Base-by-base conservation (phyloP, 1,140 invertebrate genomes). In the Drosophila parabipectinata region DNA sequence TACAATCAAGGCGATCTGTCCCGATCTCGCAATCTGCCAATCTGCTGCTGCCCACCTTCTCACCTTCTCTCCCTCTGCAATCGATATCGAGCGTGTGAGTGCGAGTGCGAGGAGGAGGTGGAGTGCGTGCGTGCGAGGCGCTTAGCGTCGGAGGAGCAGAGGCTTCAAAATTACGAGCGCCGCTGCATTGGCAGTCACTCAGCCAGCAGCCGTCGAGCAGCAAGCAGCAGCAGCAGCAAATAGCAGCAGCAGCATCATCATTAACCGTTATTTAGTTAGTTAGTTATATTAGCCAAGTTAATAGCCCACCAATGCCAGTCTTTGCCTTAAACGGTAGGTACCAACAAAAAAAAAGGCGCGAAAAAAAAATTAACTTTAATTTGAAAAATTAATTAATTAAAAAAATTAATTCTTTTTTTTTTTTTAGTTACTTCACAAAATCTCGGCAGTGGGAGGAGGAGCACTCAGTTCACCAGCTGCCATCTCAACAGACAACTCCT, bases 251-350 rank as follows among this genome's bases (percentile, higher is more conserved):
- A 37, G 34, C 34, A 10, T 10, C 10, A 12, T 3, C 9, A 37
- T 12, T 37, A n/a, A 37, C 34, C 34, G 34, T 37, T 37, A 37
- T 12, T 37, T 37, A 37, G 59, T 39, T 18, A 64, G 52, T 28
- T 12, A 57, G 41, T 10, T 21, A 1, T 44, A 51, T 7, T 9
- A 12, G 34, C 21, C 41, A 15, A 34, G 48, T 28, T 53, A 37
- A 37, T 37, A 12, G 18, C 59, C 54, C 30, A 54, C 61, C 64
- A 69, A 74, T 75, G 72, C 53, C 47, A 75, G 72, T 47, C 60
- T 75, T 75, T 75, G 51, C 48, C 72, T 34, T 75, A 56, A 75
- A 75, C 47, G 72, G 72, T 75, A 64, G 44, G 58, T 53, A 37
- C 50, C 3, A 30, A 9, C 9, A 34, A 34, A 10, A 34, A 4